These are phyloP conservation scores for Seira musarum DNA, from an alignment of 2,888 invertebrate genomes.

Conservation along the genomic window DNA sequence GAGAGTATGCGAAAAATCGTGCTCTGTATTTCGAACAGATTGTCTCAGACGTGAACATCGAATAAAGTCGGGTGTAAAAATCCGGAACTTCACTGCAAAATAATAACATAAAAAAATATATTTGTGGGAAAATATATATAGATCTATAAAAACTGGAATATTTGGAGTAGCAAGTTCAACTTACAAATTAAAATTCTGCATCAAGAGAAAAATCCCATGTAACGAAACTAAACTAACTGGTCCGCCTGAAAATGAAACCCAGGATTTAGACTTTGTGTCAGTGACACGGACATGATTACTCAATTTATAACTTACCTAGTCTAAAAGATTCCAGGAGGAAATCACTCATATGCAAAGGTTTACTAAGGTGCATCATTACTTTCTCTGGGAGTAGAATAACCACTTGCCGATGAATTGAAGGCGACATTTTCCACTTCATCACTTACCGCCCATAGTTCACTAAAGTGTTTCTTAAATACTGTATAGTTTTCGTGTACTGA, in stretches of 20 bases:
- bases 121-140: too few relatives aligned
- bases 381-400: conserved; percentile 87
- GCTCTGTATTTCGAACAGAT: conserved; percentile 93
- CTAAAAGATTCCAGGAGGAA: conserved; percentile 93
- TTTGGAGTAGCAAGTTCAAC: conserved; percentile 69
- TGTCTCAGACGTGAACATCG: conserved; percentile 91
- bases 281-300: too few relatives aligned
- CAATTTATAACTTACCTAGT: conserved; percentile 75
- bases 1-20: conserved; percentile 88
- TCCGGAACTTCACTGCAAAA: conserved; percentile 88
- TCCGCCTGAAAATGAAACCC: conserved; percentile 78
- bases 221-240: conserved; percentile 90
- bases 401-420: conserved; percentile 82
- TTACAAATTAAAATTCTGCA: conserved; percentile 90
- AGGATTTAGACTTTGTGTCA: too few relatives aligned
- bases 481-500: conserved; percentile 38
- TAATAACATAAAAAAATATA: conserved; percentile 43
- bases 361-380: conserved; percentile 84
- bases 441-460: conserved; percentile 80
- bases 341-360: conserved; percentile 89
- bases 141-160: conserved; percentile 29
- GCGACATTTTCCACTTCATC: conserved; percentile 79
- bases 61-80: conserved; percentile 95
- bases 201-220: conserved; percentile 91
- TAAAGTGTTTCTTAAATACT: conserved; percentile 64